phyloP scores from a whole-genome alignment of 2,888 invertebrate species.

The Tiliacea aurago region DNA sequence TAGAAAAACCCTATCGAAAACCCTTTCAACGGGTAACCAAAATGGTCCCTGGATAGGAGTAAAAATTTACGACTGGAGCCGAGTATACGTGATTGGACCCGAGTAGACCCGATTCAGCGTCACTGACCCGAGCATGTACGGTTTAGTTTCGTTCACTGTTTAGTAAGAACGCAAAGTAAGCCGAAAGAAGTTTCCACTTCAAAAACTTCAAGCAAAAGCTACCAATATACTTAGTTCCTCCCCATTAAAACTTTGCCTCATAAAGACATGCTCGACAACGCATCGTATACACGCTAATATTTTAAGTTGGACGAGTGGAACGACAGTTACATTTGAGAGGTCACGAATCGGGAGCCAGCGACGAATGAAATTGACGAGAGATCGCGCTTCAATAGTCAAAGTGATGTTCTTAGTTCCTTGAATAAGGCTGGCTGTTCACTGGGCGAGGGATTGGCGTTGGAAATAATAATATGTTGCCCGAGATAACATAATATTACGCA shows the following conservation, averaged over 20 bases:
- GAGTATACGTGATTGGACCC: too few species aligned
- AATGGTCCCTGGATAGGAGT: too few species aligned
- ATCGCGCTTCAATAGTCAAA: slow-evolving; percentile 45
- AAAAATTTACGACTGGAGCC: too few species aligned
- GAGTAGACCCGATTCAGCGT: too few species aligned
- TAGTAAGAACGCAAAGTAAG: too few species aligned
- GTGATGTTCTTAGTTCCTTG: slow-evolving; percentile 26
- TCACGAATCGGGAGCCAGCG: slow-evolving; percentile 35
- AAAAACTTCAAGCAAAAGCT: not conserved
- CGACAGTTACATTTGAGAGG: slow-evolving; percentile 21
- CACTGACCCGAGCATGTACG: too few species aligned
- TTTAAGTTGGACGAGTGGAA: slow-evolving; percentile 24
- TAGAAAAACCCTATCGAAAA: too few species aligned
- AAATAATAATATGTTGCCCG: not conserved
- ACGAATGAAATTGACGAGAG: slow-evolving; percentile 54
- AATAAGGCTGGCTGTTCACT: slow-evolving; percentile 7
- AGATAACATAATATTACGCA: too few species aligned
- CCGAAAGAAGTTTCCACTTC: too few species aligned
- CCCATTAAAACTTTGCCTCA: not conserved
- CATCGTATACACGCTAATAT: slow-evolving; percentile 1
- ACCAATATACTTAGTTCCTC: not conserved
- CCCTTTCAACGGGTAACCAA: too few species aligned
- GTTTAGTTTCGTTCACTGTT: too few species aligned
- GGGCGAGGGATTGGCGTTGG: not conserved
- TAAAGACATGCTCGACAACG: not conserved